phyloP scores from a whole-genome alignment of 2,113 vertebrate genomes.

The Pangasianodon hypophthalmus region DNA sequence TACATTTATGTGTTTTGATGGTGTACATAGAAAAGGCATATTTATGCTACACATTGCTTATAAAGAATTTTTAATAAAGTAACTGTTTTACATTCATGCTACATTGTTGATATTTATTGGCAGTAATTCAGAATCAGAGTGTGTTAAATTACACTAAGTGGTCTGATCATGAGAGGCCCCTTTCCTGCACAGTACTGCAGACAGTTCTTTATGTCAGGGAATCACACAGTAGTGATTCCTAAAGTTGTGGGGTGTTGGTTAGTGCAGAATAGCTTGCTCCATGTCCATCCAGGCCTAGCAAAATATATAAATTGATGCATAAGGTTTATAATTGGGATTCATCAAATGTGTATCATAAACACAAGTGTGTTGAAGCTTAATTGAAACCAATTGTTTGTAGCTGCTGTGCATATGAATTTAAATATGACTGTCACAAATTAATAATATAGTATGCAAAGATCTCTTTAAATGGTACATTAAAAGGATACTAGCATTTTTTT shows the following conservation, averaged over 20 bases:
- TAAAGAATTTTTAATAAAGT: constrained; percentile 55
- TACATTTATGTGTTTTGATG: constrained; percentile 31
- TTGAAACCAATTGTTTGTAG: not conserved
- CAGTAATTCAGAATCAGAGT: not conserved
- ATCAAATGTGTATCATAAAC: not conserved
- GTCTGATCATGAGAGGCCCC: not conserved
- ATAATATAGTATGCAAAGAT: too few species aligned
- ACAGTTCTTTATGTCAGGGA: not conserved
- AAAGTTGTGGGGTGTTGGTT: not conserved
- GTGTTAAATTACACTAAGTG: not conserved
- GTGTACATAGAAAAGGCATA: constrained; percentile 54
- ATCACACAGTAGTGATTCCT: not conserved
- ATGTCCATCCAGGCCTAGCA: not conserved
- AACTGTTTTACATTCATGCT: constrained; percentile 50
- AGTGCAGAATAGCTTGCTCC: not conserved
- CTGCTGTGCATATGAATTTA: too few species aligned
- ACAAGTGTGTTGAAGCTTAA: not conserved
- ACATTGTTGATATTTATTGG: not conserved
- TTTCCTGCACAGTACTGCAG: not conserved
- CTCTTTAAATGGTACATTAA: too few species aligned
- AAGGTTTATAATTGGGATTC: not conserved
- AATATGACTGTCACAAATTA: too few species aligned
- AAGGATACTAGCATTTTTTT: too few species aligned
- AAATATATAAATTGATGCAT: not conserved
- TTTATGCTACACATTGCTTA: constrained; percentile 54